Conservation (phyloP, 2,113 vertebrate species). For the Muntiacus reevesi region DNA sequence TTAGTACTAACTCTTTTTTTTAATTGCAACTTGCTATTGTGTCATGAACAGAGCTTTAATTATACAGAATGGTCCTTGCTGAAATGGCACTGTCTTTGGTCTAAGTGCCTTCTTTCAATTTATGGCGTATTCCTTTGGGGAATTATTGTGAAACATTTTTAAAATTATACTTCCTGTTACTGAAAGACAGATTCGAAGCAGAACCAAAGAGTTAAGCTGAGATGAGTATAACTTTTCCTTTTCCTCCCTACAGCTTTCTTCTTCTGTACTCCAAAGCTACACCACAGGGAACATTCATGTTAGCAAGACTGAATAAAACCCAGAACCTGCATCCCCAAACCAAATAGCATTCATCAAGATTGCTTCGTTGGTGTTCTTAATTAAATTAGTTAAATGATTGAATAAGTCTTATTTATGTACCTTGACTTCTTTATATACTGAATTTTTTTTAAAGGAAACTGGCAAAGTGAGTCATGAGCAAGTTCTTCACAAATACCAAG, state of each 20-base stretch:
- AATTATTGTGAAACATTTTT: background rate
- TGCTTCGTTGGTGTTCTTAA: background rate
- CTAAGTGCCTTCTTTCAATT: background rate
- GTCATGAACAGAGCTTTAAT: slow-evolving; percentile 32
- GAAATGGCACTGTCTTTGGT: background rate
- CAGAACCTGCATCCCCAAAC: background rate
- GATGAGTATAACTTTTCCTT: background rate
- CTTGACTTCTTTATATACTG: background rate
- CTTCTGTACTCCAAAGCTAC: background rate
- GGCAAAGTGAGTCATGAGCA: background rate
- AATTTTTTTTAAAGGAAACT: background rate
- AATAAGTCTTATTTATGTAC: background rate
- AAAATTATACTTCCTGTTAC: background rate
- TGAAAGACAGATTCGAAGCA: background rate
- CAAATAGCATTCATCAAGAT: background rate
- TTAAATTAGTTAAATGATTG: background rate
- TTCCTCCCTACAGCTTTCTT: background rate
- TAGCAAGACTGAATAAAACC: background rate
- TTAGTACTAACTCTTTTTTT: slow-evolving; percentile 26
- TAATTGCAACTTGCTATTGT: background rate
- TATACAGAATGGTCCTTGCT: background rate
- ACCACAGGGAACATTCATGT: background rate
- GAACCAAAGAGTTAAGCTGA: background rate
- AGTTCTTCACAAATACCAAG: background rate
- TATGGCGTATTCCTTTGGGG: background rate